These are phyloP conservation scores for Solea senegalensis DNA, from an alignment of 2,113 vertebrate species.

Conservation along the genomic window DNA sequence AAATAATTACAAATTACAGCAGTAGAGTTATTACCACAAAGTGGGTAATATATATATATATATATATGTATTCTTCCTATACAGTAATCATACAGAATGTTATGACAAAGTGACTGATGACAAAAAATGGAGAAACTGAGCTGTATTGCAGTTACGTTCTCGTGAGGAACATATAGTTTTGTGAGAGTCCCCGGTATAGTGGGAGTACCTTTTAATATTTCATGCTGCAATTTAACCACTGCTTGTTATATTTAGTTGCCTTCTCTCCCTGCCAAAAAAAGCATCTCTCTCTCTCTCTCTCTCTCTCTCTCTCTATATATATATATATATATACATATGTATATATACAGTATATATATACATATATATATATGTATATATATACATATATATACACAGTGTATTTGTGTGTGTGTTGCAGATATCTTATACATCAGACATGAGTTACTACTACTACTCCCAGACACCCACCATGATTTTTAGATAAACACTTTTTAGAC, in stretches of 20 bases:
- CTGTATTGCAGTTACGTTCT: conserved; percentile 30
- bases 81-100: conserved; percentile 23
- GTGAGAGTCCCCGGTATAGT: conserved; percentile 14
- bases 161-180: conserved; percentile 5
- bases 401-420: no score
- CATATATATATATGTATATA: no score
- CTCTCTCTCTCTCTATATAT: not conserved
- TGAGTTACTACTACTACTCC: no score
- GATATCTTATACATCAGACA: no score
- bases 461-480: no score
- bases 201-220: conserved; percentile 22
- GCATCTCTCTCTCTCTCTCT: not conserved
- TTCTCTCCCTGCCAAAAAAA: not conserved
- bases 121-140: conserved; percentile 31
- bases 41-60: no score
- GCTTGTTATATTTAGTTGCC: not conserved
- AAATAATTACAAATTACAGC: conserved; percentile 20
- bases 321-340: no score
- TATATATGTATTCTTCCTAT: not conserved
- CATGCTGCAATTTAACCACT: conserved; percentile 32
- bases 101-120: conserved; percentile 25
- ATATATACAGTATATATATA: no score
- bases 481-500: no score
- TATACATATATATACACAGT: no score
- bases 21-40: not conserved